Evolutionary conservation across 2,113 vertebrate species (phyloP), one percentile per base, ranked within the genome.

Genomic region (Dermatemys mawii): DNA sequence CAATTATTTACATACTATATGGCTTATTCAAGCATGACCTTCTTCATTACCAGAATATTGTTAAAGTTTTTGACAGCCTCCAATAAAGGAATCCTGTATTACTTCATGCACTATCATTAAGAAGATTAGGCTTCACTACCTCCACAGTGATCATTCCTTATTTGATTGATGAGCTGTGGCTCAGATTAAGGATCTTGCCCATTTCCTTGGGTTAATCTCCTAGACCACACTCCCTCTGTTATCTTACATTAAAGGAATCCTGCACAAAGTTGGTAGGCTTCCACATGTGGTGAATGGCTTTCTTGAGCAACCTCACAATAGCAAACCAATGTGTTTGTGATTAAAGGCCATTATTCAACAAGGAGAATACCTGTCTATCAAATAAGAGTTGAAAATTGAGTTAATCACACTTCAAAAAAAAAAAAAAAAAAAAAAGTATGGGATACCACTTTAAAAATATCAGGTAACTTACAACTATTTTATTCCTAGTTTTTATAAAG

Each of bases 151-250:
- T 14, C 81, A 55, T 32, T 60, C 17, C 21, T 29, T 0, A 0
- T 73, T 21, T 76, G 87, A 78, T 75, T 78, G 49, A 2, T 49
- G 49, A 49, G 82, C 75, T 8, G 0, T 50, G 81, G 19, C 35
- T 87, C 46, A 11, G 19, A 78, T 35, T 8, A 0, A 0, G 57
- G 63, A 48, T 14, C 13, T 88, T 0, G 0, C 26, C 6, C 2
- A 3, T 2, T 79, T 87, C 50, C 17, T 67, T 67, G 19, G n/a
- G 78, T 46, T 24, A 32, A 29, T 80, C 78, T 70, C 55, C 24
- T 63, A 76, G 38, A 49, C 55, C 38, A 32, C 2, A 6, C 73
- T 76, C 12, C 6, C 38, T 27, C 54, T 6, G n/a, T 16, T 55
- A 79, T 0, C 73, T 79, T n/a, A 2, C 5, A 32, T 76, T 94